phyloP scores from a whole-genome alignment of 2,113 vertebrate genomes.

The Gavia stellata region DNA sequence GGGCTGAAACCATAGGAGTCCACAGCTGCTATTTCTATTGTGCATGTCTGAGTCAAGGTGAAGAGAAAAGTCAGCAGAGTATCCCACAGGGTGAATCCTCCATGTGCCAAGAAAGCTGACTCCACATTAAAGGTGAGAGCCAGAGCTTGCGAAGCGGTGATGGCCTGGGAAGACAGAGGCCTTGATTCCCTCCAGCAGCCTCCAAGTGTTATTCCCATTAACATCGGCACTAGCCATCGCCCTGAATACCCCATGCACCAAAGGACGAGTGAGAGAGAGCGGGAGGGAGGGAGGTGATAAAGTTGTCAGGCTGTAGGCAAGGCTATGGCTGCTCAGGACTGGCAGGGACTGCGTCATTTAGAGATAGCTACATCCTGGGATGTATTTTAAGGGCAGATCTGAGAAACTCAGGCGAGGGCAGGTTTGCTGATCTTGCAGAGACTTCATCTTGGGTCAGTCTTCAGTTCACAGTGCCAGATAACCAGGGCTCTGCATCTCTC shows the following conservation, averaged over 20 bases:
- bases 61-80: constrained; percentile 50
- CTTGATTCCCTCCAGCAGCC: constrained; percentile 8
- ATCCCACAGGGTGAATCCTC: constrained; percentile 54
- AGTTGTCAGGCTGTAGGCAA: constrained; percentile 38
- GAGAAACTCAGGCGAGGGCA: background rate
- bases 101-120: constrained; percentile 50
- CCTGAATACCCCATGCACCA: constrained; percentile 26
- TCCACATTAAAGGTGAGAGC: constrained; percentile 62
- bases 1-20: constrained; percentile 43
- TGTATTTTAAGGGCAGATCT: background rate
- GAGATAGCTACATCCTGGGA: background rate
- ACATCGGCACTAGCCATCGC: background rate
- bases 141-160: constrained; percentile 23
- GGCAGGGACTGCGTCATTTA: background rate
- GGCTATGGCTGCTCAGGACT: background rate
- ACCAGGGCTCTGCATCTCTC: background rate
- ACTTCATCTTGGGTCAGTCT: background rate
- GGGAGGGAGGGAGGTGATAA: constrained; percentile 19
- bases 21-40: constrained; percentile 51
- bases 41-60: constrained; percentile 44
- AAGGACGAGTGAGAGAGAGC: background rate
- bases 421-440: background rate
- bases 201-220: constrained; percentile 45
- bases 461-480: background rate
- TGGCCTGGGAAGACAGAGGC: constrained; percentile 25